phyloP scores from a whole-genome alignment of 2,113 vertebrate genomes.

The Cheilinus undulatus region DNA sequence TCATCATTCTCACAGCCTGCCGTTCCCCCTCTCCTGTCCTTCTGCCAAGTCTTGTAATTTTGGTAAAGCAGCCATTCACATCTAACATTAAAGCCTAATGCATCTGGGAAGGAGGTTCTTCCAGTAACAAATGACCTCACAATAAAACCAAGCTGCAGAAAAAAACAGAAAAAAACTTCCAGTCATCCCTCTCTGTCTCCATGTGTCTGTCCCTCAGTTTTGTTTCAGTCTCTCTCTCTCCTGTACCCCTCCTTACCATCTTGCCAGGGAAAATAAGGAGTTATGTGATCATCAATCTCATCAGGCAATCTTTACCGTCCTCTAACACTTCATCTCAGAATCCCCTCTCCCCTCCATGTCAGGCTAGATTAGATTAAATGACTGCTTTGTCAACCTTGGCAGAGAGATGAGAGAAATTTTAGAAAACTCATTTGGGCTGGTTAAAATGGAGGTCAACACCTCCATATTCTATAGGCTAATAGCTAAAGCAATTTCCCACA shows the following conservation, averaged over 20 bases:
- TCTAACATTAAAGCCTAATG: constrained; percentile 35
- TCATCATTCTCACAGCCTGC: constrained; percentile 5
- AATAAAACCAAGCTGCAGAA: constrained; percentile 47
- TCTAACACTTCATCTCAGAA: constrained; percentile 63
- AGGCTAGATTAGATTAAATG: constrained; percentile 66
- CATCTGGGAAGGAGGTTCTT: constrained; percentile 52
- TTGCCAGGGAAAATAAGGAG: constrained; percentile 22
- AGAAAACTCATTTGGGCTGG: constrained; percentile 44
- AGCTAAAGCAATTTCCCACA: constrained; percentile 31
- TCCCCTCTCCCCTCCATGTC: constrained; percentile 52
- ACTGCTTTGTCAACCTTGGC: constrained; percentile 56
- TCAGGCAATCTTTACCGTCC: constrained; percentile 54
- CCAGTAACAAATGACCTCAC: constrained; percentile 58
- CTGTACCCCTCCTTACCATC: background rate
- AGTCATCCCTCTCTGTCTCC: constrained; percentile 33
- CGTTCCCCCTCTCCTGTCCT: background rate
- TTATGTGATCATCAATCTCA: constrained; percentile 58
- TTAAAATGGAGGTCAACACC: constrained; percentile 22
- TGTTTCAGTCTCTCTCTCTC: constrained; percentile 9
- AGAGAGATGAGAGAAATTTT: constrained; percentile 33
- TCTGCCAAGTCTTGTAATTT: constrained; percentile 29
- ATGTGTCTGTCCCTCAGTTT: constrained; percentile 25
- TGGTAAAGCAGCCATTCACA: constrained; percentile 36
- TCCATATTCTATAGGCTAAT: constrained; percentile 19
- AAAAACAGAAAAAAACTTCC: constrained; percentile 39